Evolutionary conservation across 2,888 invertebrate species (phyloP).

Genomic region (Apodemia zela): DNA sequence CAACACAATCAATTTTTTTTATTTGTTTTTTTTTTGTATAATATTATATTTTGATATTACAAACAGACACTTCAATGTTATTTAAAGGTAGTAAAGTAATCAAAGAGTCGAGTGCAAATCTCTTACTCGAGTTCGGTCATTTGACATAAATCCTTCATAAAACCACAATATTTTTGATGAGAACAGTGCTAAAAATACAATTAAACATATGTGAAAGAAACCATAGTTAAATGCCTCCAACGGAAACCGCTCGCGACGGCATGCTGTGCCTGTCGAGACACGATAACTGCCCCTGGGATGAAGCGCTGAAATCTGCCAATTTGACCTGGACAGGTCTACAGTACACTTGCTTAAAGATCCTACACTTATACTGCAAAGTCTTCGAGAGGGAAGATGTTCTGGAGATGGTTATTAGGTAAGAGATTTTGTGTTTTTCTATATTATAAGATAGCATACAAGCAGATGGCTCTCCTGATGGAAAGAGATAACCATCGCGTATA

Average conservation of each 20-base stretch:
- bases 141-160: background rate
- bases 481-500: too few species aligned
- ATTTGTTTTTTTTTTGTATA: too few species aligned
- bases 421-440: constrained; percentile 20
- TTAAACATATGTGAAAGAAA: constrained; percentile 25
- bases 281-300: constrained; percentile 82
- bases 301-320: constrained; percentile 75
- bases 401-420: constrained; percentile 89
- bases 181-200: constrained; percentile 8
- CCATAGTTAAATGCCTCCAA: constrained; percentile 69
- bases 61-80: too few species aligned
- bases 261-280: constrained; percentile 84
- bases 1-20: too few species aligned
- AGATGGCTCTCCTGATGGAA: too few species aligned
- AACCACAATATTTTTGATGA: background rate
- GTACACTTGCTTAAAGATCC: constrained; percentile 90
- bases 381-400: constrained; percentile 90
- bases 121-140: background rate
- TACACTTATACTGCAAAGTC: constrained; percentile 92
- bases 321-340: constrained; percentile 91
- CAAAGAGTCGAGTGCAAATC: too few species aligned
- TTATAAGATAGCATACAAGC: background rate
- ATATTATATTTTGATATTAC: too few species aligned
- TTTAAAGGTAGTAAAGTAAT: too few species aligned
- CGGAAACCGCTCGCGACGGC: constrained; percentile 64